Evolutionary conservation across 1,140 invertebrate genomes (phyloP), one percentile per base, ranked within the genome.

Genomic region (Parapsyche elsis): DNA sequence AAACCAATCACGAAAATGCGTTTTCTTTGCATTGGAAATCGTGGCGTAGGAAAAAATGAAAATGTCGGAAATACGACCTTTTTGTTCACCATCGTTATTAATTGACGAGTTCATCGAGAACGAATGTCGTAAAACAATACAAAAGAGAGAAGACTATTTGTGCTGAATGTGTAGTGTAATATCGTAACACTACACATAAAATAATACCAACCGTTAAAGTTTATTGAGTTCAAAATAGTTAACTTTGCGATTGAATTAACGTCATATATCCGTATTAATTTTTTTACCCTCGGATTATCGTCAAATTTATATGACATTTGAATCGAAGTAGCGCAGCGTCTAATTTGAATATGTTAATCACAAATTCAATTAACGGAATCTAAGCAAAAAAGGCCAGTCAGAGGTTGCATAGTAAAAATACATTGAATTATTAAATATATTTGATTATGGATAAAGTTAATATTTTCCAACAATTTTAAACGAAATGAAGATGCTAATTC

Each of bases 1-100:
- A 67, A 67, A 12, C 64, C 64, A 67, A 67, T 67, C 64, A 67
- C 19, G 64, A 67, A 67, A 67, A 67, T 67, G 64, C 64, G 64
- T 23, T 67, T 67, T 67, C 24, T 23, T 53, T 16, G 49, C 30
- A 38, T 4, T 9, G 49, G 12, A 53, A 53, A 14, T 14, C 12
- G 12, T 53, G 12, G 21, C 16, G 57, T n/a, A 19, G n/a, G 53
- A 57, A n/a, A 61, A 61, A 19, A 61, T 21, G 57, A 19, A 61
- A 61, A 61, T 12, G 49, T 53, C 49, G 10, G 12, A 53, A 38
- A 7, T 38, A 38, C 30, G 30, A 38, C 7, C 30, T 38, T 38
- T n/a, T 38, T 38, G 30, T 19, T 19, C 1, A 10, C 49, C 9
- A 16, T 61, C 57, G 16, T 61, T 21, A 21, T 61, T 19, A 61